A percentile compares a stretch with the other conserved stretches of the same genome.
These are phyloP conservation scores for Sciaenops ocellatus DNA, from an alignment of 2,797 vertebrate genomes.

Conservation along the genomic window DNA sequence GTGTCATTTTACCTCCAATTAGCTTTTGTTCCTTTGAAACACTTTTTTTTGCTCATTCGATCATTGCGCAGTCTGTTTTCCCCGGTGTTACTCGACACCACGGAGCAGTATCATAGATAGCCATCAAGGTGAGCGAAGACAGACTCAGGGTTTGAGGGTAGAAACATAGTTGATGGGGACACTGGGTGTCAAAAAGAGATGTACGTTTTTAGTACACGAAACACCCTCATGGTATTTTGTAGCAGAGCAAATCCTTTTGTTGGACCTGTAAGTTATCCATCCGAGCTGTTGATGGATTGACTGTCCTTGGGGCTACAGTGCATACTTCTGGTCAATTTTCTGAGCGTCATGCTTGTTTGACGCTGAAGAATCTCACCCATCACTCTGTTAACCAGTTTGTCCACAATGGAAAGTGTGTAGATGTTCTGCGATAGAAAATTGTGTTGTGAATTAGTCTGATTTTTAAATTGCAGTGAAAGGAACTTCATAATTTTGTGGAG, in stretches of 20 bases:
- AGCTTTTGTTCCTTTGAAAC: slow-evolving; percentile 52
- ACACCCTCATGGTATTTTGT: background rate
- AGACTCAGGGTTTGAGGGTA: background rate
- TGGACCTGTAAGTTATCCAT: slow-evolving; percentile 44
- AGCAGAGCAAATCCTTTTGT: slow-evolving; percentile 46
- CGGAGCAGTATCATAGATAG: slow-evolving; percentile 9
- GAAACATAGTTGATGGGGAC: slow-evolving; percentile 7
- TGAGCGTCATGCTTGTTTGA: slow-evolving; percentile 20
- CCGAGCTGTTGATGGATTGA: slow-evolving; percentile 49
- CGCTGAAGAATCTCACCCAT: background rate
- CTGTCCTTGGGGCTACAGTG: slow-evolving; percentile 52
- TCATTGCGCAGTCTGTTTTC: slow-evolving; percentile 13
- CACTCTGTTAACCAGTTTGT: slow-evolving; percentile 18
- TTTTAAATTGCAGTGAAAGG: background rate
- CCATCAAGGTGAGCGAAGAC: slow-evolving; percentile 10
- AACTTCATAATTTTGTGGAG: background rate
- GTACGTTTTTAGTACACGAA: slow-evolving; percentile 27
- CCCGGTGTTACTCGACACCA: slow-evolving; percentile 40
- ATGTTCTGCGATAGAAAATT: background rate
- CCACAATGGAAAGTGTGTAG: background rate
- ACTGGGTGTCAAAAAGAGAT: slow-evolving; percentile 1
- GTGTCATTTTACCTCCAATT: slow-evolving; percentile 63
- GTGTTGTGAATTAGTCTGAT: no score
- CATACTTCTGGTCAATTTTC: slow-evolving; percentile 24
- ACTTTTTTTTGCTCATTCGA: slow-evolving; percentile 38